Percentiles rank a stretch among this genome's conserved stretches.
These are phyloP conservation scores for Dryadula phaetusa DNA, from an alignment of 2,888 invertebrate genomes.

Conservation along the genomic window DNA sequence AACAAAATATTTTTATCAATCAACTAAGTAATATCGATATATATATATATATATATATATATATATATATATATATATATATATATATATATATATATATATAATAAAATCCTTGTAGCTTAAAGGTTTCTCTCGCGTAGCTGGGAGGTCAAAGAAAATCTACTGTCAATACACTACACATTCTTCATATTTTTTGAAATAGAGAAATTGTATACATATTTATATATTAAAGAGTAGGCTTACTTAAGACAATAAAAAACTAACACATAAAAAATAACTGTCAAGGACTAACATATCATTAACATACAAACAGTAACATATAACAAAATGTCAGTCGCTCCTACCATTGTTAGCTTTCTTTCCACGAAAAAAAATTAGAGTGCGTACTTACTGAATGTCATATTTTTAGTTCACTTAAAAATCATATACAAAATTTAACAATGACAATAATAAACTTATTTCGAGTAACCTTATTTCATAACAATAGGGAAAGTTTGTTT, in stretches of 20 bases:
- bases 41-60: too few relatives aligned
- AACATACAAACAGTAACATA: slow-evolving; percentile 14
- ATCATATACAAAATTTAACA: slow-evolving; percentile 8
- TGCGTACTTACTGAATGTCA: not conserved
- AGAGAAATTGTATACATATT: too few relatives aligned
- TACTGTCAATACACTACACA: too few relatives aligned
- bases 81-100: too few relatives aligned
- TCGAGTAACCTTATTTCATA: slow-evolving; percentile 3
- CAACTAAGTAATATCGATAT: too few relatives aligned
- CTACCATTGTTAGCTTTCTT: slow-evolving; percentile 24
- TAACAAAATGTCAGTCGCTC: slow-evolving; percentile 27
- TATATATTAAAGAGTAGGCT: not conserved
- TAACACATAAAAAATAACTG: not conserved
- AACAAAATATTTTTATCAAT: too few relatives aligned
- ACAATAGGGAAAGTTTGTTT: not conserved
- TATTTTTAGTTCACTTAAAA: not conserved
- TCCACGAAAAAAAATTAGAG: slow-evolving; percentile 19
- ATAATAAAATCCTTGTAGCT: too few relatives aligned
- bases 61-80: too few relatives aligned
- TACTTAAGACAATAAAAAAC: not conserved
- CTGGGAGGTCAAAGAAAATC: too few relatives aligned
- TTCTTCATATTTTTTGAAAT: too few relatives aligned
- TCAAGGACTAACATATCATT: slow-evolving; percentile 13
- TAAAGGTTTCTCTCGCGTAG: too few relatives aligned
- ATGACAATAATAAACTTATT: not conserved